Percentiles rank a stretch among this genome's conserved stretches.
Conservation (phyloP, 2,113 vertebrate species). For the Trogon melanurus region DNA sequence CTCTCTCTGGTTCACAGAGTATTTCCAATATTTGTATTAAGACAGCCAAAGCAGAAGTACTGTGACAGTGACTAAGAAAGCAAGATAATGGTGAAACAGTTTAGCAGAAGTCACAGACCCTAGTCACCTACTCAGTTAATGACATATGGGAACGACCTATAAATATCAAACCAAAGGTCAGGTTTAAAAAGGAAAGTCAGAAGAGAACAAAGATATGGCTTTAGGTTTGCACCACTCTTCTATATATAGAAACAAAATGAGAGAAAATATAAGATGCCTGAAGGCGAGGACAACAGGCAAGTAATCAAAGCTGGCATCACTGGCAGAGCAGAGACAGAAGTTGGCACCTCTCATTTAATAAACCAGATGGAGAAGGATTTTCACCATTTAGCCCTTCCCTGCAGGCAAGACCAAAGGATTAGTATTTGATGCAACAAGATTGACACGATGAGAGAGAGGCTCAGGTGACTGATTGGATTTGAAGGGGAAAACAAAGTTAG, state of each 20-base stretch:
- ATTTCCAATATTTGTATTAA: background rate
- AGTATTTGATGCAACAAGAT: conserved; percentile 25
- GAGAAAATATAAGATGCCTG: background rate
- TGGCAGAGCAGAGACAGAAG: conserved; percentile 1
- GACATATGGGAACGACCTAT: background rate
- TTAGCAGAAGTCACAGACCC: background rate
- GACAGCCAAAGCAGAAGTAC: background rate
- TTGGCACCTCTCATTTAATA: conserved; percentile 47
- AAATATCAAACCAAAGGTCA: background rate
- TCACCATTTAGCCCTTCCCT: conserved; percentile 35
- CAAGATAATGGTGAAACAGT: background rate
- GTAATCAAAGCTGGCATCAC: conserved; percentile 39
- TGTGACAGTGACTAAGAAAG: background rate
- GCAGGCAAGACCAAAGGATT: conserved; percentile 33
- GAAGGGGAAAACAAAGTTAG: conserved; percentile 5
- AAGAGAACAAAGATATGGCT: background rate
- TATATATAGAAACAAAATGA: conserved; percentile 1
- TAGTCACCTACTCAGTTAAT: background rate
- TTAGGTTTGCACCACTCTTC: background rate
- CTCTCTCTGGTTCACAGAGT: background rate
- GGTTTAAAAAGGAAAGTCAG: background rate
- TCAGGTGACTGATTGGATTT: conserved; percentile 2
- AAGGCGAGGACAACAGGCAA: conserved; percentile 29
- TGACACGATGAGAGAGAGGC: background rate
- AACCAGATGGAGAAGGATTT: conserved; percentile 36